Conservation (phyloP, 2,888 invertebrate species). For the Bruchidius siliquastri region DNA sequence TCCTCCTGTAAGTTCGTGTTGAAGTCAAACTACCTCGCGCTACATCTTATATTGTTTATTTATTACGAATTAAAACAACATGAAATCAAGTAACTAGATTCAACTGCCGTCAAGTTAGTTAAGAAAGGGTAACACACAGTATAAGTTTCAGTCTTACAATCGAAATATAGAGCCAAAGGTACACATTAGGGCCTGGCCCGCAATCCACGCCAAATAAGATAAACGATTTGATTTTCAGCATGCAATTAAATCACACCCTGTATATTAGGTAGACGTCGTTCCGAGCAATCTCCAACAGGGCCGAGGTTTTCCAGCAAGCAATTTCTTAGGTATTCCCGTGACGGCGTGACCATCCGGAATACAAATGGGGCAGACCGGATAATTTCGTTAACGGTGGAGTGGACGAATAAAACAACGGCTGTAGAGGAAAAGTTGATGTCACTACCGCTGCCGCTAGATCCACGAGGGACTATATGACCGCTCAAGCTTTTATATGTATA, state of each 20-base stretch:
- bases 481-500: neutral
- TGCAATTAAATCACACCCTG: neutral
- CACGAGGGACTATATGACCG: neutral
- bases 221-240: too few relatives aligned
- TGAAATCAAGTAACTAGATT: too few relatives aligned
- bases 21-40: too few relatives aligned
- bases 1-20: too few relatives aligned
- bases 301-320: neutral
- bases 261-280: neutral
- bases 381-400: slow-evolving; percentile 46
- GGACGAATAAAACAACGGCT: slow-evolving; percentile 26
- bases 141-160: too few relatives aligned
- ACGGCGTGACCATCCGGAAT: slow-evolving; percentile 34
- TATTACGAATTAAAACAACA: too few relatives aligned
- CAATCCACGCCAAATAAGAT: too few relatives aligned
- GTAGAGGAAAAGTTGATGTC: slow-evolving; percentile 40
- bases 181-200: too few relatives aligned
- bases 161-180: too few relatives aligned
- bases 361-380: slow-evolving; percentile 46
- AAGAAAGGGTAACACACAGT: too few relatives aligned
- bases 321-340: neutral
- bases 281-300: neutral
- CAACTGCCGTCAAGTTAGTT: too few relatives aligned
- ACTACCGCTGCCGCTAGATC: neutral
- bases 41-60: too few relatives aligned